Base-by-base conservation (phyloP, 2,797 vertebrate species). In the Garrulus glandarius region DNA sequence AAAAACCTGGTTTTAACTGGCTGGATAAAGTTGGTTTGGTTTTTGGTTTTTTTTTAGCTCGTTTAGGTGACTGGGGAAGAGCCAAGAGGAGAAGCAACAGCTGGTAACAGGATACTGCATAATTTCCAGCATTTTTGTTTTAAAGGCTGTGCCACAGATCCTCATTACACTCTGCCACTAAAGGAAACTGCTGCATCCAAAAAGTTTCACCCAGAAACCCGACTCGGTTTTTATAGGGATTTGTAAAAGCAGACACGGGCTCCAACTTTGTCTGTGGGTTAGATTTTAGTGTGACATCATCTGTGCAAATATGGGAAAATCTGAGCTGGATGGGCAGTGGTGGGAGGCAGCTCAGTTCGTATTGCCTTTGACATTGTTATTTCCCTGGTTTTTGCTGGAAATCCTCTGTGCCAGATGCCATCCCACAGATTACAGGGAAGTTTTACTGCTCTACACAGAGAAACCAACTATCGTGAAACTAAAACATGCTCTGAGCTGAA, bases 131-230 rank as follows among this genome's bases (percentile, higher is more conserved):
- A 36, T 57, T 95, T 89, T 74, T 50, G 43, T 91, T 96, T 83
- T 56, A 61, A 83, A 93, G 68, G 60, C 41, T 39, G 46, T 13
- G 39, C 63, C 83, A 53, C 39, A 61, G 75, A 84, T 81, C 89
- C 83, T 82, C 61, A 56, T 86, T 72, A 63, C 82, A 18, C 76
- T 84, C 68, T 19, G 21, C 94, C 91, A 72, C 94, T 50, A 94
- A 93, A 93, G 92, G 91, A 96, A 96, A 92, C 44, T 21, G 69
- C 65, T 72, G 55, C 79, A 67, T 94, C 94, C 95, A 92, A 79
- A 84, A 72, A n/a, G 82, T 56, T 92, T 94, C 91, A 81, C 84
- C 92, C 92, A 93, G 87, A 96, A 96, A 93, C 71, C 88, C 8
- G 57, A 92, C 43, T 92, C 17, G 37, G 41, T 72, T 96, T 97